A percentile compares a stretch with the other conserved stretches of the same genome.
These are phyloP conservation scores for Sisyra terminalis DNA, from an alignment of 2,888 invertebrate genomes.

Conservation along the genomic window DNA sequence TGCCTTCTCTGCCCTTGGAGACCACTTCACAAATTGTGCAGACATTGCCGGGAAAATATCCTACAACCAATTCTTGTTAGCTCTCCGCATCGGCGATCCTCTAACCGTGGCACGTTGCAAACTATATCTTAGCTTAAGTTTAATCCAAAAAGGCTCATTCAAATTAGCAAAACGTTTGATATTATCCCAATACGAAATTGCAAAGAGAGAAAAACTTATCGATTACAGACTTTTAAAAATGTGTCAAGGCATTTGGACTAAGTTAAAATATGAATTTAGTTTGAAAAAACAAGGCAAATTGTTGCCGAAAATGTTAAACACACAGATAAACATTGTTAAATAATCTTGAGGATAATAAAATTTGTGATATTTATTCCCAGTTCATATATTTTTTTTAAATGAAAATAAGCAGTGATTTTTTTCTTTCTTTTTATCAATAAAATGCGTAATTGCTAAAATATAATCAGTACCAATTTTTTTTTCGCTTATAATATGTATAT, in stretches of 20 bases:
- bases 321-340: constrained; percentile 2
- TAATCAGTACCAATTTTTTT: background rate
- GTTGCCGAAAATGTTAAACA: constrained; percentile 3
- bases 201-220: constrained; percentile 20
- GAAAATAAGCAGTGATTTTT: background rate
- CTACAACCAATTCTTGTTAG: constrained; percentile 62
- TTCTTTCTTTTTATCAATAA: background rate
- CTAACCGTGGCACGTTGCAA: constrained; percentile 64
- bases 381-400: background rate
- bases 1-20: constrained; percentile 89
- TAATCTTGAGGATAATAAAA: background rate
- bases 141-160: constrained; percentile 65
- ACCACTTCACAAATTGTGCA: constrained; percentile 66
- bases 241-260: constrained; percentile 79
- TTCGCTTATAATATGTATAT: constrained; percentile 2
- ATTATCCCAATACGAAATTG: constrained; percentile 31
- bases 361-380: background rate
- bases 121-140: constrained; percentile 72
- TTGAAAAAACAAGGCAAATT: constrained; percentile 16
- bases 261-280: constrained; percentile 43
- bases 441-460: background rate
- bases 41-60: constrained; percentile 81
- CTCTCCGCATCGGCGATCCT: constrained; percentile 67
- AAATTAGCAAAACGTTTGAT: constrained; percentile 45
- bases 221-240: constrained; percentile 57